These are phyloP conservation scores for Drosophila suboccidentalis DNA, from an alignment of 2,888 invertebrate genomes.

Conservation along the genomic window DNA sequence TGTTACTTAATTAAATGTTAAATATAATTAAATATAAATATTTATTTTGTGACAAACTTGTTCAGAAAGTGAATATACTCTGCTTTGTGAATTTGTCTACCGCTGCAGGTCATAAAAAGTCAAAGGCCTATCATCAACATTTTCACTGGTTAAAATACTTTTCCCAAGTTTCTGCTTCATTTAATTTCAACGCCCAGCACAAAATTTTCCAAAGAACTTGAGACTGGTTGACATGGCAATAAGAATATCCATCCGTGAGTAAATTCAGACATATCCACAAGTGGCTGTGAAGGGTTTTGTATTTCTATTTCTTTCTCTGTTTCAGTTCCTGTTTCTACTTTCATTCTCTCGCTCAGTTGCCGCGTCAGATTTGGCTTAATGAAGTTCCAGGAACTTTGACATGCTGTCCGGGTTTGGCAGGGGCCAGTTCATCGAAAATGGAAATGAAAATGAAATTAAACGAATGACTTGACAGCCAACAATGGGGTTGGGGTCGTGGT, in stretches of 20 bases:
- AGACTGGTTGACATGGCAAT: constrained; percentile 14
- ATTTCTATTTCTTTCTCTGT: background rate
- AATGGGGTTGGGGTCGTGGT: no score
- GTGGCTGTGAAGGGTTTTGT: constrained; percentile 62
- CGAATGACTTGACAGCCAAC: constrained; percentile 42
- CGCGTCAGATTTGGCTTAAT: constrained; percentile 71
- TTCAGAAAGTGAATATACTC: background rate
- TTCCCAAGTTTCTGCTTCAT: constrained; percentile 69
- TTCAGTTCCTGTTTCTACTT: background rate
- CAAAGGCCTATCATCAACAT: constrained; percentile 49
- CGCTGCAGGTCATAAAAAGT: constrained; percentile 39
- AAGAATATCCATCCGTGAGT: background rate
- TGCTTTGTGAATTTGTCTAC: background rate
- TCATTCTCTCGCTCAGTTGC: constrained; percentile 15
- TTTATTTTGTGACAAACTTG: background rate
- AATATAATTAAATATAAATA: background rate
- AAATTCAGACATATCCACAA: constrained; percentile 44
- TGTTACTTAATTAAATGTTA: no score
- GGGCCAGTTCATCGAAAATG: constrained; percentile 51
- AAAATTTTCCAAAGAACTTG: constrained; percentile 19
- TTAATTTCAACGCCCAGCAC: constrained; percentile 52
- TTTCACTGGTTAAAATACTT: constrained; percentile 63
- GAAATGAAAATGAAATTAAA: constrained; percentile 67
- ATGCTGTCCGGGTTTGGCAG: constrained; percentile 23
- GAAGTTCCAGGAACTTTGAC: constrained; percentile 73